phyloP scores from a whole-genome alignment of 2,888 invertebrate genomes.

The Caenorhabditis sp. region DNA sequence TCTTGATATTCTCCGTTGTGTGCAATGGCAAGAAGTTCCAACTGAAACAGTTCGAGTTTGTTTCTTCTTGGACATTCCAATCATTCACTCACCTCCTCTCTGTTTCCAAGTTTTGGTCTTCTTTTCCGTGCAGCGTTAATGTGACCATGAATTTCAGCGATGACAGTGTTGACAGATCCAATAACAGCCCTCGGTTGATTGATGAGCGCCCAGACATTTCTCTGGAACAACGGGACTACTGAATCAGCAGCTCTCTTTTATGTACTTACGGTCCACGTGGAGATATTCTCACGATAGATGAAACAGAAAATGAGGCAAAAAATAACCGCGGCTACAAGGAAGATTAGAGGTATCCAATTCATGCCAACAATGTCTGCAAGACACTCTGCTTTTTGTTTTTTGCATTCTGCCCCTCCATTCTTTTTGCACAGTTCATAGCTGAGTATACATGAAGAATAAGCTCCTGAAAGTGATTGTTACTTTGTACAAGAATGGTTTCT shows the following conservation, averaged over 20 bases:
- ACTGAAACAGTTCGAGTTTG: no score
- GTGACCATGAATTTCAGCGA: neutral
- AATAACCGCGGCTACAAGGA: no score
- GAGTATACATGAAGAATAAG: neutral
- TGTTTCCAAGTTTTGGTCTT: neutral
- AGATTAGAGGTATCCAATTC: neutral
- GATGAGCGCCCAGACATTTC: neutral
- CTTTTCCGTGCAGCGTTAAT: neutral
- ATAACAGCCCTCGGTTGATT: neutral
- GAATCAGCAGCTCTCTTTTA: neutral
- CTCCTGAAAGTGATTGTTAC: neutral
- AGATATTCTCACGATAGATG: no score
- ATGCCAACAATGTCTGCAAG: neutral
- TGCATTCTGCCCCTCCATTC: neutral
- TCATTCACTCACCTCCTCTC: neutral
- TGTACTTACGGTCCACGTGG: no score
- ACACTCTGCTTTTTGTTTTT: neutral
- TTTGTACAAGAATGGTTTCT: neutral
- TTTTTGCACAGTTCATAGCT: neutral
- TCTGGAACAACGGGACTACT: neutral
- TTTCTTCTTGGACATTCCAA: no score
- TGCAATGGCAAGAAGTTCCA: no score
- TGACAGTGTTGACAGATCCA: neutral
- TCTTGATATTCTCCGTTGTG: no score
- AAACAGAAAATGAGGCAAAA: no score